phyloP scores from a whole-genome alignment of 2,888 invertebrate species.

The Drosophila mayaguana region DNA sequence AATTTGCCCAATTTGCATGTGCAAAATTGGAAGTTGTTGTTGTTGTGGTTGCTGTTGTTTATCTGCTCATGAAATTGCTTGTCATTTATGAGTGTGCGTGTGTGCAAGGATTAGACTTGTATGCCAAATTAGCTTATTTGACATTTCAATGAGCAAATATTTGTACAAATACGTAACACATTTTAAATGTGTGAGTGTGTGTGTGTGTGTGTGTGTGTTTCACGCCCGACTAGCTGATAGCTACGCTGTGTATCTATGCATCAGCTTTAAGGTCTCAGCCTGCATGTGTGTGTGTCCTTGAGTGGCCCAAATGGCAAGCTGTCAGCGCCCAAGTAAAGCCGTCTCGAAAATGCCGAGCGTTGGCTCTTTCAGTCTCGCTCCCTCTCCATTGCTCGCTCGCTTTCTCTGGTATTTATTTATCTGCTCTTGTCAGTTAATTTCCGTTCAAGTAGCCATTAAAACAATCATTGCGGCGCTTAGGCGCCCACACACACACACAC shows the following conservation, averaged over 20 bases:
- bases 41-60: slow-evolving; percentile 20
- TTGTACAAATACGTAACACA: slow-evolving; percentile 46
- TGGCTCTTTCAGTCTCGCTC: not conserved
- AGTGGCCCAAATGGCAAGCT: slow-evolving; percentile 50
- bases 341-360: slow-evolving; percentile 32
- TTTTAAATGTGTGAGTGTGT: slow-evolving; percentile 11
- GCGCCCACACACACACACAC: slow-evolving; percentile 33
- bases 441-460: slow-evolving; percentile 80
- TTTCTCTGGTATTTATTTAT: slow-evolving; percentile 63
- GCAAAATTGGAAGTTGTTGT: slow-evolving; percentile 37
- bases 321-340: slow-evolving; percentile 46
- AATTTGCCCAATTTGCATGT: slow-evolving; percentile 56
- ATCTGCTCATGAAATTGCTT: slow-evolving; percentile 59
- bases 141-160: slow-evolving; percentile 76
- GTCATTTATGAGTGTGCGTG: slow-evolving; percentile 30
- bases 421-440: slow-evolving; percentile 81
- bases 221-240: slow-evolving; percentile 38
- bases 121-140: slow-evolving; percentile 77
- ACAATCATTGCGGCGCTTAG: slow-evolving; percentile 76
- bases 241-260: not conserved
- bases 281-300: slow-evolving; percentile 12
- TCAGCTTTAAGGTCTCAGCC: slow-evolving; percentile 35
- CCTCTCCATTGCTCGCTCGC: not conserved
- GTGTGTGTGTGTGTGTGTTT: slow-evolving; percentile 6
- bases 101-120: slow-evolving; percentile 55